These are phyloP conservation scores for Cheiracanthium punctorium DNA, from an alignment of 2,888 invertebrate species.

Conservation along the genomic window DNA sequence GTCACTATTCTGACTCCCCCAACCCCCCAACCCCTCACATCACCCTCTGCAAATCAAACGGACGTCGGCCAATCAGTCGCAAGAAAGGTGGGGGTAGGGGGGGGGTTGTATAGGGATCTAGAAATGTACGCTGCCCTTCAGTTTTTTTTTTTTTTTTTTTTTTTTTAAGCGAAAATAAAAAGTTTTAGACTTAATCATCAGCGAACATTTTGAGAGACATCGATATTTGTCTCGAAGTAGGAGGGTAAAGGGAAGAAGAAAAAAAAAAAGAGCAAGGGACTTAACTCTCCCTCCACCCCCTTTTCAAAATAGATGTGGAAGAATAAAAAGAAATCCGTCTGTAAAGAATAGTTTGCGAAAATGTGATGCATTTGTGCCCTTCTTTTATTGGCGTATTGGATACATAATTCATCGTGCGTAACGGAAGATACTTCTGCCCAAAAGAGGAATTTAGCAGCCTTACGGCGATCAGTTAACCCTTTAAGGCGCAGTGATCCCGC, in stretches of 20 bases:
- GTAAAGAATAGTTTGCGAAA: no score
- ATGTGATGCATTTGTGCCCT: no score
- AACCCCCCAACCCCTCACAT: neutral
- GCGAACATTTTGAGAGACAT: conserved; percentile 9
- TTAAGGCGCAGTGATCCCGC: no score
- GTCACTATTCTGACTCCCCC: neutral
- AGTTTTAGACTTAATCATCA: neutral
- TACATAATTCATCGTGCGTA: no score
- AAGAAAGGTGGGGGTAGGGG: neutral
- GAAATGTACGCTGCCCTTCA: neutral
- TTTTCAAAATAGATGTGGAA: neutral
- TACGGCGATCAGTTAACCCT: no score
- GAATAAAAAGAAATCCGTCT: neutral
- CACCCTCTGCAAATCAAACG: conserved; percentile 28
- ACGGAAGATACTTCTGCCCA: no score
- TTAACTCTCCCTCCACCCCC: neutral
- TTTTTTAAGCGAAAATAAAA: neutral
- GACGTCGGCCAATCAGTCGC: conserved; percentile 24
- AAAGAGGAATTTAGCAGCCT: no score
- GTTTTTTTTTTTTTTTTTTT: no score
- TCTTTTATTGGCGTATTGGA: no score
- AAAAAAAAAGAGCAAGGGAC: neutral
- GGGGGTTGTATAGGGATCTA: neutral
- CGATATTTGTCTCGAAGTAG: neutral
- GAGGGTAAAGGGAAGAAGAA: neutral